Evolutionary conservation across 2,888 invertebrate species (phyloP).

Genomic region (Lithophane ornitopus): DNA sequence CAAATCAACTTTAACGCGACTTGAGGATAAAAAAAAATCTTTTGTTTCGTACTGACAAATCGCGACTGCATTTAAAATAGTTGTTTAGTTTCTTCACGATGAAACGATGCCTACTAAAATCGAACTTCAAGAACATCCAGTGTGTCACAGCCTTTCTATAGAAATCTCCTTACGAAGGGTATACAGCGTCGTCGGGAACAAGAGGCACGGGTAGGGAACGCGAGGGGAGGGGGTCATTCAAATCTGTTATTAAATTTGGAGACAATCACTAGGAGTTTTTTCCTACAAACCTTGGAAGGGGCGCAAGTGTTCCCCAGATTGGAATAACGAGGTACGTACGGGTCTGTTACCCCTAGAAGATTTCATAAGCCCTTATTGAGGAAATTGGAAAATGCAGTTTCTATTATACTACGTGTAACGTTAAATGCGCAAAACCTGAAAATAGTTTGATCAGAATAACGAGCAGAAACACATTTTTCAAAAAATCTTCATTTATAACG

Average conservation of each 20-base stretch:
- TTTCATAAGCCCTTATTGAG: slow-evolving; percentile 26
- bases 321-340: slow-evolving; percentile 60
- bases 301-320: slow-evolving; percentile 66
- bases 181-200: slow-evolving; percentile 30
- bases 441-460: too few relatives aligned
- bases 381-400: slow-evolving; percentile 32
- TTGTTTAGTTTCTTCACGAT: too few relatives aligned
- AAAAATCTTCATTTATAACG: too few relatives aligned
- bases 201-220: slow-evolving; percentile 14
- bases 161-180: slow-evolving; percentile 57
- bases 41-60: too few relatives aligned
- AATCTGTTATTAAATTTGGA: slow-evolving; percentile 86
- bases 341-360: slow-evolving; percentile 23
- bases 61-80: too few relatives aligned
- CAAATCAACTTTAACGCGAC: too few relatives aligned
- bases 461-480: too few relatives aligned
- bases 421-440: too few relatives aligned
- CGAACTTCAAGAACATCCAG: not conserved
- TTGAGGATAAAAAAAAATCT: too few relatives aligned
- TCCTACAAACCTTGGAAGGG: slow-evolving; percentile 60
- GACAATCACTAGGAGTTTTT: slow-evolving; percentile 79
- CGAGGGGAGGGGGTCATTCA: slow-evolving; percentile 75
- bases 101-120: too few relatives aligned
- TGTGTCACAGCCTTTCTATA: slow-evolving; percentile 47
- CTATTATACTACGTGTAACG: too few relatives aligned